Evolutionary conservation across 2,797 vertebrate species (phyloP).

Genomic region (Cetoscarus ocellatus): DNA sequence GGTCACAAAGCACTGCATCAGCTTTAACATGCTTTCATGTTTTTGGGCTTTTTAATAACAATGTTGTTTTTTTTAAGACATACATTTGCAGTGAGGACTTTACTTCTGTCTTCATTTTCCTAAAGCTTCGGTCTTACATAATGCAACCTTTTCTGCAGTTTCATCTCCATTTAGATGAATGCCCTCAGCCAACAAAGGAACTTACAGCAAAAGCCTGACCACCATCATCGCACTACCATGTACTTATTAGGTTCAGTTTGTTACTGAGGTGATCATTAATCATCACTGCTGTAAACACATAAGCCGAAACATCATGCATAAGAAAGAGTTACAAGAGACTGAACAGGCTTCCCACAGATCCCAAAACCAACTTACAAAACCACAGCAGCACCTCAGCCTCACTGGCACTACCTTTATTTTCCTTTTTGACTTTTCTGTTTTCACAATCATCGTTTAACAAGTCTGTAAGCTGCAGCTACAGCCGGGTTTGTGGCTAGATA

Average conservation of each 20-base stretch:
- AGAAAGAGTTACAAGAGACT: constrained; percentile 34
- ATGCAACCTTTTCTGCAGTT: constrained; percentile 46
- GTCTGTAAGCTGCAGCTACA: constrained; percentile 43
- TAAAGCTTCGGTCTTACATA: constrained; percentile 15
- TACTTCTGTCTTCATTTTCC: too few relatives aligned
- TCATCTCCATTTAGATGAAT: constrained; percentile 37
- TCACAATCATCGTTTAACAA: constrained; percentile 71
- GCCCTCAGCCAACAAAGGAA: constrained; percentile 2
- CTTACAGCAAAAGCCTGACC: constrained; percentile 19
- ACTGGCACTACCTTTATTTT: constrained; percentile 48
- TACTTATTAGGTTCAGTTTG: constrained; percentile 10
- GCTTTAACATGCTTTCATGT: not conserved
- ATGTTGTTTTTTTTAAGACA: too few relatives aligned
- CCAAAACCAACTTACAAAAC: constrained; percentile 74
- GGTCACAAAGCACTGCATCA: too few relatives aligned
- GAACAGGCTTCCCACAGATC: constrained; percentile 55
- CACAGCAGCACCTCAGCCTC: constrained; percentile 54
- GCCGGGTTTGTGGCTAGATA: constrained; percentile 47
- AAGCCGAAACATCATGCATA: constrained; percentile 10
- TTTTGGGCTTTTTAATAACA: constrained; percentile 18
- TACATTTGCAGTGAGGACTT: too few relatives aligned
- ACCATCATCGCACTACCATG: constrained; percentile 2
- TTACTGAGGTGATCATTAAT: constrained; percentile 36
- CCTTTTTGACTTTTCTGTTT: constrained; percentile 61
- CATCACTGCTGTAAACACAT: constrained; percentile 33